Base-by-base conservation (phyloP, 2,113 vertebrate species). In the Capreolus pygargus region DNA sequence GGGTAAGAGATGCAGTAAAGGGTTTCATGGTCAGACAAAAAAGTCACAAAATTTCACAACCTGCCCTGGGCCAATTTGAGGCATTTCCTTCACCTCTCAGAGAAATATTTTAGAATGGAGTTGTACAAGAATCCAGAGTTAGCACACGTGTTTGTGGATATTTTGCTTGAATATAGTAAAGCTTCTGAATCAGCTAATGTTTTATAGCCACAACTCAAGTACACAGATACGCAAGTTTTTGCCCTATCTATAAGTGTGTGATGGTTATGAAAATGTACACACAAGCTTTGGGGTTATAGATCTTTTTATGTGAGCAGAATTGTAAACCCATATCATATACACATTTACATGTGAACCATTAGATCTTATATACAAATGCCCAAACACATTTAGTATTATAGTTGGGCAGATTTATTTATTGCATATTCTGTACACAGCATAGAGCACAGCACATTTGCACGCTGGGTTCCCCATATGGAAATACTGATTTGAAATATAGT, bases 21-120 rank as follows among this genome's bases (percentile, higher is more conserved):
- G 83, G 52, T 91, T 78, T 97, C 70, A 84, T 79, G 33, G n/a
- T 89, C 45, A 3, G 47, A 96, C 54, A 60, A 57, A 81, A 92
- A 92, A 95, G 50, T 95, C 92, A 95, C 89, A 36, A 95, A 91
- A 93, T 92, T 93, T 95, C 61, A 43, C 97, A 67, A 91, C 60
- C 86, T 89, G 19, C 88, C 57, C 57, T 95, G 43, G 55, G 60
- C 19, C 78, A 91, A 39, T 64, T 10, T 45, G 57, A 84, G 43
- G 47, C 7, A 81, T 94, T 95, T 92, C 28, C 30, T 94, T 96
- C 25, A 93, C 43, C 50, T 93, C 55, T n/a, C 47, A 91, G 54
- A 91, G 45, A 82, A 61, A 54, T 74, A 36, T 87, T 97, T 93
- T 27, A 11, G 82, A n/a, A 92, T 58, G 54, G 85, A 55, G 43